phyloP scores from a whole-genome alignment of 2,113 vertebrate species.

The Mustela nigripes region DNA sequence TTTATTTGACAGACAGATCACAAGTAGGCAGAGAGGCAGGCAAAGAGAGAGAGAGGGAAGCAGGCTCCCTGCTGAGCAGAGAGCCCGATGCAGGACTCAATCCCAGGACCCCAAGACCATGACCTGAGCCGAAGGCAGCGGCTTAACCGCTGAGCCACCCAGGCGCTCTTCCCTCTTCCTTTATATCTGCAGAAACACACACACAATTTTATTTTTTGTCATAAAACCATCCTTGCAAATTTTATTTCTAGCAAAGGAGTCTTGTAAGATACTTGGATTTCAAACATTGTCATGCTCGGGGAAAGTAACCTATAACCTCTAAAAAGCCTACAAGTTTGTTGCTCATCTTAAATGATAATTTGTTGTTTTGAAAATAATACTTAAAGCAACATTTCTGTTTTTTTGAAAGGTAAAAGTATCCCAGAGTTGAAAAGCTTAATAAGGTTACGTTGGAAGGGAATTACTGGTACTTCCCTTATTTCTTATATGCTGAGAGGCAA shows the following conservation, averaged over 20 bases:
- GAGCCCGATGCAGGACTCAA: too few species aligned
- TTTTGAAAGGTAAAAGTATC: conserved; percentile 41
- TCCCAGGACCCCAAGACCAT: too few species aligned
- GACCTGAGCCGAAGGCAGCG: too few species aligned
- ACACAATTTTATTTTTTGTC: conserved; percentile 60
- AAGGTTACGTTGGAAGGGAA: background rate
- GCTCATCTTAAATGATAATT: conserved; percentile 43
- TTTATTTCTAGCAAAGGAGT: conserved; percentile 67
- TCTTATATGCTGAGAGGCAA: background rate
- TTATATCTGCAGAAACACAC: conserved; percentile 20
- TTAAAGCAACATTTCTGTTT: conserved; percentile 38
- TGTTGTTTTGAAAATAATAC: conserved; percentile 59
- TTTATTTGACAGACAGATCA: too few species aligned
- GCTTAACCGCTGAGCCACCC: too few species aligned
- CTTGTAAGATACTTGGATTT: conserved; percentile 34
- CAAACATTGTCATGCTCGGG: background rate
- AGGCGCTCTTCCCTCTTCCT: background rate
- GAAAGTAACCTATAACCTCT: background rate
- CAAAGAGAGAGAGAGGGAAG: too few species aligned
- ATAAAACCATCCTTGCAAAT: conserved; percentile 62
- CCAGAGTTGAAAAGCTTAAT: conserved; percentile 16
- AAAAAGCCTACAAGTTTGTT: background rate
- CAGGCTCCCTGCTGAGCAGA: too few species aligned
- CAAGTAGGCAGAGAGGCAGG: too few species aligned
- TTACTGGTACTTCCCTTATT: conserved; percentile 21